Evolutionary conservation across 2,888 invertebrate genomes (phyloP), one percentile per base, ranked within the genome.

Genomic region (Micropterix aruncella): DNA sequence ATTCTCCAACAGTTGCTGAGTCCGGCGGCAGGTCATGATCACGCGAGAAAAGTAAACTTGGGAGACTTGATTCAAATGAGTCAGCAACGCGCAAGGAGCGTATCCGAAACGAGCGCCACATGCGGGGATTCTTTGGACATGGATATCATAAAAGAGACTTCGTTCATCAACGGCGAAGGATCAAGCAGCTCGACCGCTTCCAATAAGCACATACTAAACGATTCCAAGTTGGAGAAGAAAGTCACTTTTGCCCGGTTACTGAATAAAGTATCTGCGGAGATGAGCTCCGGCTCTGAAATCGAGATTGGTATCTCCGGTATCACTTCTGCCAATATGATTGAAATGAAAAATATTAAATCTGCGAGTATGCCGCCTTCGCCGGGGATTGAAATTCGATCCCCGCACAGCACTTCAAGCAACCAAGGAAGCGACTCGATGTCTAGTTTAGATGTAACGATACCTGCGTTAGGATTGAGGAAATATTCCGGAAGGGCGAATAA

Each of bases 371-470:
- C 83, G 3, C 80, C 80, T 2, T 82, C 81, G 15, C 81, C 81
- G 3, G 77, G 74, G 46, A 74, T 77, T 12, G 78, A 79, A 55
- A 59, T 73, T 14, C 68, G 80, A 50, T 73, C 73, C 47, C 73
- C 73, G 38, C 78, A 81, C 55, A 82, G 82, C 57, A 80, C 81
- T 3, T 81, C 81, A 37, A 81, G 81, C 57, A 82, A 81, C 61
- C 83, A 83, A 66, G 83, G 82, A 52, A 82, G 83, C 55, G 84
- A 83, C 57, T 83, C 84, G 38, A 74, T 83, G 68, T 83, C 83
- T 16, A 82, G 82, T 60, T 75, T 81, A 36, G 83, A 82, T 57
- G 63, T 80, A 51, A 79, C 77, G 44, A 65, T 77, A 50, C 75
- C 78, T 45, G 70, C 76, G 54, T 65, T 72, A 27, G 73, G 77